Conservation (phyloP, 2,888 invertebrate species). For the Campopleginae sp. region DNA sequence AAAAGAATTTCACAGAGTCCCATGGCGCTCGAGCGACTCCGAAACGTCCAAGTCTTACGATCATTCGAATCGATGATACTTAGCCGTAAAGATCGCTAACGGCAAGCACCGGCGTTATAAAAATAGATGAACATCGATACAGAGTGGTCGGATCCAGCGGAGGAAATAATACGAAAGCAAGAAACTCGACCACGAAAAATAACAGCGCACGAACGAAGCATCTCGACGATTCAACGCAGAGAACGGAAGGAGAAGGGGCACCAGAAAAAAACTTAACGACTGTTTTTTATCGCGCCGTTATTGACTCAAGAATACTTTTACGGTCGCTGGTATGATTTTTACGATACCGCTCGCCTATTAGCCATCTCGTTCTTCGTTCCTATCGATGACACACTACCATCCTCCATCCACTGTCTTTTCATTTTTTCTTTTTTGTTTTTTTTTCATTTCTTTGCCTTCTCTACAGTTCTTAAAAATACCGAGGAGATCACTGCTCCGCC, state of each 20-base stretch:
- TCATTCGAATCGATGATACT: slow-evolving; percentile 16
- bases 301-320: slow-evolving; percentile 73
- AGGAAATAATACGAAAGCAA: slow-evolving; percentile 7
- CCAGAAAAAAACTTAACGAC: slow-evolving; percentile 68
- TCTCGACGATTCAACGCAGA: slow-evolving; percentile 29
- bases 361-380: slow-evolving; percentile 67
- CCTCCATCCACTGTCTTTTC: slow-evolving; percentile 2
- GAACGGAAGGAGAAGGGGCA: background rate
- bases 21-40: too few relatives aligned
- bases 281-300: slow-evolving; percentile 72
- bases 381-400: slow-evolving; percentile 43
- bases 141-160: slow-evolving; percentile 8
- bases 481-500: slow-evolving; percentile 39
- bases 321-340: slow-evolving; percentile 72
- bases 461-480: slow-evolving; percentile 22
- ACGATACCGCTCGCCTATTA: slow-evolving; percentile 71
- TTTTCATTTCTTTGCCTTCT: background rate
- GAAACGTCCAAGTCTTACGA: too few relatives aligned
- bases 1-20: background rate
- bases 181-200: slow-evolving; percentile 56
- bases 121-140: slow-evolving; percentile 1
- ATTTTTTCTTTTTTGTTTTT: background rate
- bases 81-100: slow-evolving; percentile 20
- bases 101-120: slow-evolving; percentile 34
- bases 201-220: slow-evolving; percentile 53